Evolutionary conservation across 2,113 vertebrate genomes (phyloP).

Genomic region (Kobus ellipsiprymnus): DNA sequence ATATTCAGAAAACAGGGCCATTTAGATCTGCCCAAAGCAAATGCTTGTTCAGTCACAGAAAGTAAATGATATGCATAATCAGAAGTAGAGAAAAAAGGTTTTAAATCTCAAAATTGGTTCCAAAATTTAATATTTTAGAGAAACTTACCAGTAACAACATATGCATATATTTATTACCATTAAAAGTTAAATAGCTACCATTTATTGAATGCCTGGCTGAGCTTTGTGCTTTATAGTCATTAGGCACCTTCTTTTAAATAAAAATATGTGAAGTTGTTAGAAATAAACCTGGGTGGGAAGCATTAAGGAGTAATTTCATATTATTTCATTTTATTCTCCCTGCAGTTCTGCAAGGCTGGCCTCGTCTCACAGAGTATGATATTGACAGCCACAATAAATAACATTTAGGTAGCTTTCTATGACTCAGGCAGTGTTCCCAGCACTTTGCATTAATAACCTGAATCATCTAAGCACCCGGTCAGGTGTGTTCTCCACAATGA

Average conservation of each 20-base stretch:
- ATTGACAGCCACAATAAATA: background rate
- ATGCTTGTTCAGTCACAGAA: background rate
- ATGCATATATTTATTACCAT: background rate
- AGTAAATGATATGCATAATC: background rate
- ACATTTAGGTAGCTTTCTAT: background rate
- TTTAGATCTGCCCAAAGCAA: background rate
- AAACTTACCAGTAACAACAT: background rate
- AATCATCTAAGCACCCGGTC: background rate
- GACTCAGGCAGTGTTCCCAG: background rate
- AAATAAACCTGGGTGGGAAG: background rate
- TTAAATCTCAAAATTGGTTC: conserved; percentile 14
- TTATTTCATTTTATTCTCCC: background rate
- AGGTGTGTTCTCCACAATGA: background rate
- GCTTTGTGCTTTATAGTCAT: background rate
- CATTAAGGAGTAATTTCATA: background rate
- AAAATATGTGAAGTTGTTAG: background rate
- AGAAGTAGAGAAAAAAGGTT: background rate
- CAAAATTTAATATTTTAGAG: conserved; percentile 1
- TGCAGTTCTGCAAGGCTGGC: background rate
- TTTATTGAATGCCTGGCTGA: background rate
- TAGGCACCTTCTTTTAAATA: background rate
- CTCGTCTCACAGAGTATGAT: background rate
- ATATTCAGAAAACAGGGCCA: background rate
- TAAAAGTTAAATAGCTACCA: background rate
- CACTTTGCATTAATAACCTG: background rate